These are phyloP conservation scores for Meandrusa payeni DNA, from an alignment of 2,888 invertebrate genomes.

Conservation along the genomic window DNA sequence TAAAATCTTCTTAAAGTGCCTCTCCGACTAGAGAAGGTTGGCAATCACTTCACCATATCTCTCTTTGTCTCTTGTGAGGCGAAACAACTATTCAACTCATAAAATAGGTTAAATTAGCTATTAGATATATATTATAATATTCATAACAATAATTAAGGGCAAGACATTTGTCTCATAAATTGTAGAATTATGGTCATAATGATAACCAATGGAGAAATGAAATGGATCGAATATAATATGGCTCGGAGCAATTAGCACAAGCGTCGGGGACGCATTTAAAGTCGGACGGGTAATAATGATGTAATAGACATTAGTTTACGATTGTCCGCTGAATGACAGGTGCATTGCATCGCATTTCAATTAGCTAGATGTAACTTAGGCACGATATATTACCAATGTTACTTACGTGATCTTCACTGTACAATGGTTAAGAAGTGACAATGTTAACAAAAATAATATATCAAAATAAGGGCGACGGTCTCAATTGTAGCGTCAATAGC, in stretches of 20 bases:
- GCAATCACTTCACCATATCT: no score
- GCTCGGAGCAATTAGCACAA: slow-evolving; percentile 13
- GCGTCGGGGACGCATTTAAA: slow-evolving; percentile 16
- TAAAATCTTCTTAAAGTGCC: no score
- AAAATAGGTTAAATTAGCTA: no score
- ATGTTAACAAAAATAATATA: no score
- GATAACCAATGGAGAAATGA: slow-evolving; percentile 1
- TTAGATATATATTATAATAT: no score
- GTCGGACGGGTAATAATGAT: slow-evolving; percentile 30
- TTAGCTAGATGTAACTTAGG: slow-evolving; percentile 12
- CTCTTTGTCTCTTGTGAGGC: no score
- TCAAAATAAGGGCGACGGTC: no score
- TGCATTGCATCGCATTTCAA: slow-evolving; percentile 15
- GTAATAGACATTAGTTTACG: slow-evolving; percentile 35
- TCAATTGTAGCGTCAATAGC: no score
- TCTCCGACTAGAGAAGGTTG: no score
- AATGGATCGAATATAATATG: slow-evolving; percentile 24
- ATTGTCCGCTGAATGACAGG: slow-evolving; percentile 26
- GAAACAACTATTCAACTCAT: no score
- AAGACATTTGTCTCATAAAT: neutral
- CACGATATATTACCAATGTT: slow-evolving; percentile 11
- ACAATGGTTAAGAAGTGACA: no score
- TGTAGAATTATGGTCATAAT: neutral
- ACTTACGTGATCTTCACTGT: no score
- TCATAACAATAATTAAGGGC: neutral